Conservation (phyloP, 2,888 invertebrate species). For the Aethes cnicana region DNA sequence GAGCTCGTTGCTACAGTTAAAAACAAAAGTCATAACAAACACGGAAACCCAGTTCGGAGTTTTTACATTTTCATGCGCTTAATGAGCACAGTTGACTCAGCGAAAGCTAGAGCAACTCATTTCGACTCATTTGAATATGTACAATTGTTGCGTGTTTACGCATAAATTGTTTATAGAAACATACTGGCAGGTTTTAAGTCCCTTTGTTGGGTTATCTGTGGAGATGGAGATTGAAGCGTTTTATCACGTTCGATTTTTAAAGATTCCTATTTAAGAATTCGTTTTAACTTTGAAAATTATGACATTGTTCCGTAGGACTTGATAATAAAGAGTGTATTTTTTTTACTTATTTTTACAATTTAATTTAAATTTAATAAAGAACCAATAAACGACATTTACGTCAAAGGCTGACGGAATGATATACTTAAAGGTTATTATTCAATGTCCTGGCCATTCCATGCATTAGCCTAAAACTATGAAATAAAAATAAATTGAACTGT, state of each 20-base stretch:
- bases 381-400: no score
- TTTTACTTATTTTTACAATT: no score
- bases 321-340: no score
- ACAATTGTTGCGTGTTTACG: conserved; percentile 28
- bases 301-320: no score
- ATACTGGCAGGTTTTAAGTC: conserved; percentile 17
- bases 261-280: conserved; percentile 12
- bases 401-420: no score
- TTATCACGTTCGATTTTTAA: conserved; percentile 18
- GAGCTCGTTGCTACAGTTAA: conserved; percentile 24
- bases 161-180: conserved; percentile 26
- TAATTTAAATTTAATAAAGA: no score
- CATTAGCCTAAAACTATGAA: no score
- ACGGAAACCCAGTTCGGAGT: conserved; percentile 24
- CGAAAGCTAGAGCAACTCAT: conserved; percentile 29
- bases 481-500: no score
- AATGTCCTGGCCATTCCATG: no score
- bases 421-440: no score
- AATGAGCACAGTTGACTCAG: conserved; percentile 30
- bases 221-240: conserved; percentile 18
- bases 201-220: conserved; percentile 23
- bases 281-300: no score
- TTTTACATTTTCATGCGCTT: conserved; percentile 28
- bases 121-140: conserved; percentile 29
- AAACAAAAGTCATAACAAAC: conserved; percentile 31